Conservation (phyloP, 2,888 invertebrate genomes). For the Bimastos eiseni region DNA sequence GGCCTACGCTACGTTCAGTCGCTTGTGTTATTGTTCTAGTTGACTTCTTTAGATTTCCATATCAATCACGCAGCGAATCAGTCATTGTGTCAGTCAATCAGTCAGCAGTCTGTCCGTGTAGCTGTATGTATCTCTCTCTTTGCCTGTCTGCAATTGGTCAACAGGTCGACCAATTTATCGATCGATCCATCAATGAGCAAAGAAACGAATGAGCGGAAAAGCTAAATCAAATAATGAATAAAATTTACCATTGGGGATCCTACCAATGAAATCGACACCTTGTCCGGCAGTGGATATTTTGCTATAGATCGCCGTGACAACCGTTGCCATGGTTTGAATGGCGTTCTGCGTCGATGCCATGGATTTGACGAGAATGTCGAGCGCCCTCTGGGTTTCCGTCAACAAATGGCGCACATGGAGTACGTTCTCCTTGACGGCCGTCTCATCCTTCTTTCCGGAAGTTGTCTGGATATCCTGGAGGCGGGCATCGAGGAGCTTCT, state of each 20-base stretch:
- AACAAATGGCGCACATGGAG: slow-evolving; percentile 28
- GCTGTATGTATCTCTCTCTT: too few relatives aligned
- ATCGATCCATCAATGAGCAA: neutral
- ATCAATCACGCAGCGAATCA: too few relatives aligned
- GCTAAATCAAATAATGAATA: neutral
- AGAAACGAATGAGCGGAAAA: neutral
- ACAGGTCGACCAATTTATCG: neutral
- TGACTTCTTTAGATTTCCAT: too few relatives aligned
- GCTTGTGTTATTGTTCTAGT: too few relatives aligned
- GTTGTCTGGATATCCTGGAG: slow-evolving; percentile 56
- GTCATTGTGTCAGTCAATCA: too few relatives aligned
- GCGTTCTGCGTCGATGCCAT: slow-evolving; percentile 33
- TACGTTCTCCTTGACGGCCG: slow-evolving; percentile 10
- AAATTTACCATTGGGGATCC: neutral
- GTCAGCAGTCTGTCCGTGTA: too few relatives aligned
- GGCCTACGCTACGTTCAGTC: too few relatives aligned
- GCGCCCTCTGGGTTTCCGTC: slow-evolving; percentile 32
- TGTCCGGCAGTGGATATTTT: neutral
- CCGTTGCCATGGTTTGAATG: slow-evolving; percentile 21
- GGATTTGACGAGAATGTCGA: slow-evolving; percentile 27
- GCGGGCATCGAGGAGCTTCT: slow-evolving; percentile 59
- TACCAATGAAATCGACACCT: neutral
- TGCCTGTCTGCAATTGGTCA: neutral
- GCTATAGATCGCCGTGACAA: slow-evolving; percentile 27
- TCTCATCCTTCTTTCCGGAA: slow-evolving; percentile 18